Percentiles rank a stretch among this genome's conserved stretches.
These are phyloP conservation scores for Andricus grossulariae DNA, from an alignment of 1,140 invertebrate genomes.

Conservation along the genomic window DNA sequence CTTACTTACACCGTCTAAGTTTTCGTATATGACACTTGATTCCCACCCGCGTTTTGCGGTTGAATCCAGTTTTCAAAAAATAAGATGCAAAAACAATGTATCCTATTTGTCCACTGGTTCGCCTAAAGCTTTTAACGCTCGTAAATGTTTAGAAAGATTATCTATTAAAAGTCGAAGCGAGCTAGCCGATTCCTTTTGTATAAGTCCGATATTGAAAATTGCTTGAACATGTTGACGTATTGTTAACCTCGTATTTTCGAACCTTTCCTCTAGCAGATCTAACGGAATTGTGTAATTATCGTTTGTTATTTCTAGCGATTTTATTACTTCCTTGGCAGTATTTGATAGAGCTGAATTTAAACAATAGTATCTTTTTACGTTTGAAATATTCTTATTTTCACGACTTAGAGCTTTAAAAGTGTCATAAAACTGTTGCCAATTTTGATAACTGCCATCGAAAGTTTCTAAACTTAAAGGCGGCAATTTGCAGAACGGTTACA, in stretches of 20 bases:
- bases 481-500: background rate
- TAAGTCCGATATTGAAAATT: slow-evolving; percentile 26
- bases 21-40: background rate
- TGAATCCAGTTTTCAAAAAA: background rate
- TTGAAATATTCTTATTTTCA: background rate
- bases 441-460: slow-evolving; percentile 13
- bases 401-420: background rate
- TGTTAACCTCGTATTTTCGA: background rate
- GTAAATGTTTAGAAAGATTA: background rate
- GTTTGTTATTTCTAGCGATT: background rate
- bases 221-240: too few species aligned
- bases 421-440: slow-evolving; percentile 27
- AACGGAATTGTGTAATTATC: slow-evolving; percentile 15
- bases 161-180: background rate
- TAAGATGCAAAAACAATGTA: background rate
- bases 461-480: background rate
- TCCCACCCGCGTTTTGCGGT: background rate
- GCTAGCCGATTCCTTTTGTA: too few species aligned
- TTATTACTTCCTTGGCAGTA: background rate
- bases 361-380: background rate
- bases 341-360: background rate
- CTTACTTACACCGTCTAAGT: background rate
- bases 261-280: background rate
- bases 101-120: background rate
- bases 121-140: background rate